Base-by-base conservation (phyloP, 2,888 invertebrate species). In the Brenthis ino region DNA sequence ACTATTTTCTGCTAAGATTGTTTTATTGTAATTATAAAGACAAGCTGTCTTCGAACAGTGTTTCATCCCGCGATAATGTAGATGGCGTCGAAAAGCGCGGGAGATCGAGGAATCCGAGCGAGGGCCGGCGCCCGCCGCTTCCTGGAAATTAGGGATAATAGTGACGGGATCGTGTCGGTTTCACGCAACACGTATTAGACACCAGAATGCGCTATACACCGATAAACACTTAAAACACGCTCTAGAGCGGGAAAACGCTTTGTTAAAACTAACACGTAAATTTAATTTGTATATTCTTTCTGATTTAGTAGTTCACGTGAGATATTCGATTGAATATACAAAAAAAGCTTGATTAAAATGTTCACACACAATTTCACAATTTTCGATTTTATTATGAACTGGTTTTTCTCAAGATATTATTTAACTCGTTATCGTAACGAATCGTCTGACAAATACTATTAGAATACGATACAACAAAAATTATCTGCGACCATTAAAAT, bases 91-190 rank as follows among this genome's bases (percentile, higher is more conserved):
- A 77, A 78, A 78, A 78, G 75, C 75, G 74, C 70, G 74, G 74
- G 69, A 71, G 73, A 88, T 88, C 84, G 86, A 85, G 91, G 93
- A 92, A 93, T 93, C 87, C 86, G 88, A 86, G 85, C 86, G 87
- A 80, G 81, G 83, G 84, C 83, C 85, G 89, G 89, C 93, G 91
- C 89, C 86, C 87, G 87, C 83, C 78, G 85, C 88, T 91, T 93
- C 93, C 93, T 89, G 91, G 92, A 91, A 92, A 85, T 89, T 86
- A 87, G 87, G 87, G 86, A 85, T 84, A 81, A 68, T 81, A 84
- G 87, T 79, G 88, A 78, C 79, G 88, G 68, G 74, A 73, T 67
- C 69, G 61, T 60, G 64, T 69, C 60, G 64, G 65, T 24, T 28
- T 20, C 13, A 43, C 11, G 37, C 37, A 37, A 37, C 37, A 37